Base-by-base conservation (phyloP, 2,113 vertebrate species). In the Rhinoptilus africanus region DNA sequence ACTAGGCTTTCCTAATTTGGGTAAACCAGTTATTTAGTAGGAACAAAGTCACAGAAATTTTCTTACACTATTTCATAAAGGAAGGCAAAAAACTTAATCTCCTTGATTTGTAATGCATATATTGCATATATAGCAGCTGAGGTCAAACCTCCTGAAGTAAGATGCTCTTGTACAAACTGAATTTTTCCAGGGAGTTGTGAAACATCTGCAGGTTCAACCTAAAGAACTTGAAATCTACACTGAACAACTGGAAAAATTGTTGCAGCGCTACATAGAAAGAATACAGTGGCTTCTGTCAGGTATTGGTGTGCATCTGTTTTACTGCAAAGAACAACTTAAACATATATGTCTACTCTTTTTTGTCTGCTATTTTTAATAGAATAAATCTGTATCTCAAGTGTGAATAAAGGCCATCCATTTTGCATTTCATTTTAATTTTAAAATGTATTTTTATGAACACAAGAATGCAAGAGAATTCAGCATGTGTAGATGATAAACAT, bases 211-310 rank as follows among this genome's bases (percentile, higher is more conserved):
- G 41, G 83, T 99, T 83, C 98, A 97, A 1, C 91, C 97, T 28
- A 96, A 95, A 35, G 98, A 99, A 23, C 80, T 98, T 26, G 98
- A 98, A 5, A 37, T 26, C 2, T 99, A 98, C 93, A 96, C 97
- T 50, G 69, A 60, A 1, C 88, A 97, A 26, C 56, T 98, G 43
- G 92, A 98, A 94, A 97, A 89, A 67, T 86, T 98, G 34, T 37
- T 97, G 28, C 92, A 39, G 35, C 60, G 98, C 26, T 99, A 99
- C 0, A 2, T 97, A 32, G 93, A 85, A 39, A 98, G 99, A 68
- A 74, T 99, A 83, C 98, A 98, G 80, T 99, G 99, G 99, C 98
- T 99, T 63, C 96, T 99, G 30, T 98, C 98, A 34, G 99, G 99
- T 99, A 93, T 3, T 95, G 84, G 1, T 62, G 62, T 76, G 16